Evolutionary conservation across 2,797 vertebrate species (phyloP).

Genomic region (Ctenochaetus hawaiiensis): DNA sequence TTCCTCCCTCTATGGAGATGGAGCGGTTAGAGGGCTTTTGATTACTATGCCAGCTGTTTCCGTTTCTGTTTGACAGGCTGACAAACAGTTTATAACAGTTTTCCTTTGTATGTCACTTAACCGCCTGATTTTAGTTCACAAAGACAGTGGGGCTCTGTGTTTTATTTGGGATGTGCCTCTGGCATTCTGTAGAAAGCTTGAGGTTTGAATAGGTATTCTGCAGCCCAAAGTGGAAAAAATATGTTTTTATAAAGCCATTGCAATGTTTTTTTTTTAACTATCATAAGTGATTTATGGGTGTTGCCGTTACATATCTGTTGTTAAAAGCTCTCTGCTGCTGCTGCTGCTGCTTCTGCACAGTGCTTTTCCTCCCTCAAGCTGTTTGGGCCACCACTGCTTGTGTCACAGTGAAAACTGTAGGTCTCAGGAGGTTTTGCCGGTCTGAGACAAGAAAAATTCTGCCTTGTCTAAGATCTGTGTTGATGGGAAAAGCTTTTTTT

Average conservation of each 20-base stretch:
- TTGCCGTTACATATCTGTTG: conserved; percentile 19
- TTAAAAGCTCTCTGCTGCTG: conserved; percentile 28
- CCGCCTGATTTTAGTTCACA: neutral
- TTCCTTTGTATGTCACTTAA: conserved; percentile 32
- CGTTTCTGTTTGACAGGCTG: conserved; percentile 34
- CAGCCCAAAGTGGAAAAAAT: conserved; percentile 7
- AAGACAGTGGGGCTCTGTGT: neutral
- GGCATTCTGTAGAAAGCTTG: neutral
- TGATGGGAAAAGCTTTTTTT: neutral
- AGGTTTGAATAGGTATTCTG: neutral
- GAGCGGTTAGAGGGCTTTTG: conserved; percentile 36
- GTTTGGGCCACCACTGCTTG: neutral
- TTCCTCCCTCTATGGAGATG: conserved; percentile 23
- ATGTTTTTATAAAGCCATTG: neutral
- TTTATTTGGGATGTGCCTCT: conserved; percentile 5
- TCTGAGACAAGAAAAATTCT: neutral
- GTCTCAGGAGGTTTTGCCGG: neutral
- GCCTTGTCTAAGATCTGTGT: neutral
- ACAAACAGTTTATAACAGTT: conserved; percentile 28
- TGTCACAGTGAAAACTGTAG: conserved; percentile 23
- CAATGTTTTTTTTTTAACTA: neutral
- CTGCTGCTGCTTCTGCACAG: conserved; percentile 7
- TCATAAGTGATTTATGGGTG: conserved; percentile 35
- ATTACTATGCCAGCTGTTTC: conserved; percentile 43
- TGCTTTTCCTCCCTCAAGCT: neutral